Evolutionary conservation across 2,113 vertebrate species (phyloP), one percentile per base, ranked within the genome.

Genomic region (Upupa epops): DNA sequence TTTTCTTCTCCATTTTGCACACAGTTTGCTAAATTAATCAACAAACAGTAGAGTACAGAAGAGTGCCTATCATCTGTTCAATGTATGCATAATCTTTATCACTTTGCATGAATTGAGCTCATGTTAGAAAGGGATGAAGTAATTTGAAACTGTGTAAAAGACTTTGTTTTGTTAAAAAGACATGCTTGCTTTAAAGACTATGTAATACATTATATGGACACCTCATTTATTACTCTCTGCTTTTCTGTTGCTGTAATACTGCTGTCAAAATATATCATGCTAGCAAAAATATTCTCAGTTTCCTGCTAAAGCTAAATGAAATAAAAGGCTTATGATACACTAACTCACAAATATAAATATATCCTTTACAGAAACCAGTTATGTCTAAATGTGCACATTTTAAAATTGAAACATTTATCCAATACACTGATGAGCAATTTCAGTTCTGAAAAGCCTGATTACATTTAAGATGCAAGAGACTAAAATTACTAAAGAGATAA

Each of bases 281-380:
- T 92, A 82, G 95, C 87, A 95, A 94, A 97, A 95, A 77, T 89
- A 85, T 86, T 88, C 87, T 84, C 91, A 73, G 40, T 92, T 91
- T 96, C 93, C 95, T 86, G 78, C 88, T 95, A 93, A 97, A 96
- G 83, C 94, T 93, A 95, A 97, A 88, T 96, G 92, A 97, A 97
- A 96, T 96, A 92, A 90, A 95, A 98, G 97, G 92, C 97, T 97
- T 96, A 95, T 82, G 94, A 97, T 96, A 98, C 92, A 97, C 97
- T 97, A 97, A 96, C 96, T 97, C 95, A 97, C 95, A 97, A 97
- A 96, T 95, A 97, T 97, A 97, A 98, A 97, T 96, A 96, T 92
- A 93, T 96, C 88, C 95, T 97, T 98, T 97, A 97, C 93, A 94
- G 88, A 96, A 93, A 95, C 96, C 96, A 97, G 92, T 97, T 97